Conservation (phyloP, 2,888 invertebrate species). For the Latheticus oryzae region DNA sequence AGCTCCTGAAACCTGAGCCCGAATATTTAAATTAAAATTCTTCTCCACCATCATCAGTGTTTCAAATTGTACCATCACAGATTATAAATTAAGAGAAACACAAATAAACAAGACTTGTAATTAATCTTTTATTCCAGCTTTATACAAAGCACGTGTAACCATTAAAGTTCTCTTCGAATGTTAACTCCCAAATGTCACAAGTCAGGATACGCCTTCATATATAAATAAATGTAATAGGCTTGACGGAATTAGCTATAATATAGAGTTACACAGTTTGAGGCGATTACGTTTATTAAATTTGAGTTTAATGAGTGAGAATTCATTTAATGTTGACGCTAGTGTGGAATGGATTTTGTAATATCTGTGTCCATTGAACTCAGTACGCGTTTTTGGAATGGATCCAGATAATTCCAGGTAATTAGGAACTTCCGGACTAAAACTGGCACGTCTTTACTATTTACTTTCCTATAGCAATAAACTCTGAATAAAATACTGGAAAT, state of each 20-base stretch:
- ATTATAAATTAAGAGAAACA: constrained; percentile 8
- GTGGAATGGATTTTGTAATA: constrained; percentile 17
- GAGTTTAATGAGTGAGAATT: constrained; percentile 3
- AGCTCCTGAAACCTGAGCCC: constrained; percentile 23
- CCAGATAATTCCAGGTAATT: constrained; percentile 35
- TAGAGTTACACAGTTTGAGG: constrained; percentile 1
- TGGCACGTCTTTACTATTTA: constrained; percentile 26
- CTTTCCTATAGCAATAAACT: constrained; percentile 25
- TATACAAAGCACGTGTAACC: constrained; percentile 19
- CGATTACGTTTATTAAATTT: constrained; percentile 21
- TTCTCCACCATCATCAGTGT: constrained; percentile 16
- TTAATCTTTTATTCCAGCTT: constrained; percentile 7
- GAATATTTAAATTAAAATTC: constrained; percentile 34
- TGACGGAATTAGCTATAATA: constrained; percentile 9
- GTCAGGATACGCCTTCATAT: background rate
- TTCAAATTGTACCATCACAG: constrained; percentile 25
- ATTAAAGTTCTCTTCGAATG: constrained; percentile 10
- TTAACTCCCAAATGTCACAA: constrained; percentile 1
- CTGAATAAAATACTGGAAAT: constrained; percentile 24
- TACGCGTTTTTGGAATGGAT: constrained; percentile 22
- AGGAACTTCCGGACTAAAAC: constrained; percentile 28
- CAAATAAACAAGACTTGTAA: constrained; percentile 21
- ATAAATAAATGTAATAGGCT: constrained; percentile 2
- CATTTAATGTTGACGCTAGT: constrained; percentile 14
- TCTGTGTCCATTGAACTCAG: constrained; percentile 28